phyloP scores from a whole-genome alignment of 2,797 vertebrate species.

The Pagetopsis macropterus region DNA sequence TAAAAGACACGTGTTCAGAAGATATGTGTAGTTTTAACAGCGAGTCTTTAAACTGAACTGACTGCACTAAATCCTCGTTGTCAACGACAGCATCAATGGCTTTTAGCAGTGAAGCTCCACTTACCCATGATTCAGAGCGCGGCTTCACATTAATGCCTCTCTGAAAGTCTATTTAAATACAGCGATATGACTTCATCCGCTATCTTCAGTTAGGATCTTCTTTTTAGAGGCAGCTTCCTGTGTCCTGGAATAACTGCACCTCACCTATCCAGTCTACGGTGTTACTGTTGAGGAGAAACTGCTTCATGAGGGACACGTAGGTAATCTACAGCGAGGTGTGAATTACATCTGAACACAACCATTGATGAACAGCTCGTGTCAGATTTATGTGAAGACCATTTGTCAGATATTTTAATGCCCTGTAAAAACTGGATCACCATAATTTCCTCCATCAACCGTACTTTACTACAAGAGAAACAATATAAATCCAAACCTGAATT shows the following conservation, averaged over 20 bases:
- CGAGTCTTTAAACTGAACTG: background rate
- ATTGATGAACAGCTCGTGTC: slow-evolving; percentile 1
- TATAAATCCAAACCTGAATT: background rate
- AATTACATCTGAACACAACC: background rate
- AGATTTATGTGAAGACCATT: background rate
- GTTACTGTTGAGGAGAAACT: background rate
- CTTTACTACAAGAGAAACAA: background rate
- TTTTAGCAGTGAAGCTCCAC: background rate
- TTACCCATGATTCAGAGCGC: background rate
- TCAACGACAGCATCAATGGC: background rate
- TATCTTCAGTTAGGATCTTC: background rate
- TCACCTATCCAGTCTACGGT: too few relatives aligned
- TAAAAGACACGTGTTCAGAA: background rate
- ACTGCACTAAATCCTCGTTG: background rate
- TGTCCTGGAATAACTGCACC: background rate
- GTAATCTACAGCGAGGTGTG: background rate
- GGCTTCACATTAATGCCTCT: slow-evolving; percentile 1
- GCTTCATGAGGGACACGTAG: background rate
- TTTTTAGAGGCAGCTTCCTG: background rate
- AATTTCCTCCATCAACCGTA: background rate
- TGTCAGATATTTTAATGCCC: background rate
- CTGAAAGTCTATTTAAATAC: slow-evolving; percentile 1
- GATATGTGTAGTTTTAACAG: background rate
- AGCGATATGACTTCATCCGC: too few relatives aligned
- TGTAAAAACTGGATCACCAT: background rate